These are phyloP conservation scores for Alca torda DNA, from an alignment of 2,797 vertebrate genomes.

Conservation along the genomic window DNA sequence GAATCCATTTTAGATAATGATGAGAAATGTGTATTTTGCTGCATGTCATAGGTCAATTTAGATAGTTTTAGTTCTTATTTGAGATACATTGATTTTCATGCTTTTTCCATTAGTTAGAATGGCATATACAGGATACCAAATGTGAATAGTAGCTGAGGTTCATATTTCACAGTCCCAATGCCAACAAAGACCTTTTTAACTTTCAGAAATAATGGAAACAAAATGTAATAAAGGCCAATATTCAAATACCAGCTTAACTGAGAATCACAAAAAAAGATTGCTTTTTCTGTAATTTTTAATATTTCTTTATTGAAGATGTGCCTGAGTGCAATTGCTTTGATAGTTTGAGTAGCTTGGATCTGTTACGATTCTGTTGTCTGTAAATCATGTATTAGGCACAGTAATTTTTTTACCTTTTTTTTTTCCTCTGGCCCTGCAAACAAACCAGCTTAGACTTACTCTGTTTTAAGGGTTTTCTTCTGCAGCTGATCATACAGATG, in stretches of 20 bases:
- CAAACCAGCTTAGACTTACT: background rate
- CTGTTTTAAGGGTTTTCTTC: background rate
- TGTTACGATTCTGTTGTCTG: background rate
- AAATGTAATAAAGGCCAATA: slow-evolving; percentile 52
- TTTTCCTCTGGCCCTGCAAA: background rate
- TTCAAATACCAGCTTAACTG: slow-evolving; percentile 59
- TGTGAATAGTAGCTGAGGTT: slow-evolving; percentile 67
- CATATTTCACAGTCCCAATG: background rate
- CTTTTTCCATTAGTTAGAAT: slow-evolving; percentile 80
- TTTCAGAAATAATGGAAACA: slow-evolving; percentile 59
- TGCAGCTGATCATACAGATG: background rate
- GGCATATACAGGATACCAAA: slow-evolving; percentile 71
- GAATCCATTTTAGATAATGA: slow-evolving; percentile 47
- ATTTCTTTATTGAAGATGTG: slow-evolving; percentile 6
- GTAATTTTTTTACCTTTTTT: background rate
- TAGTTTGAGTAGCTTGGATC: background rate
- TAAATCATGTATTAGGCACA: background rate
- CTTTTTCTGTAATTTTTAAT: slow-evolving; percentile 29
- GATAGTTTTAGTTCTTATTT: slow-evolving; percentile 82
- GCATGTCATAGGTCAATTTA: slow-evolving; percentile 70
- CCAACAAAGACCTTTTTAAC: slow-evolving; percentile 51
- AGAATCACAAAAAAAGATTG: slow-evolving; percentile 17
- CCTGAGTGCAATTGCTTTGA: background rate
- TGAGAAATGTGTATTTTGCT: slow-evolving; percentile 62
- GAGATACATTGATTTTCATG: slow-evolving; percentile 83